Conservation (phyloP, 1,140 invertebrate genomes). For the Lucilia cuprina region DNA sequence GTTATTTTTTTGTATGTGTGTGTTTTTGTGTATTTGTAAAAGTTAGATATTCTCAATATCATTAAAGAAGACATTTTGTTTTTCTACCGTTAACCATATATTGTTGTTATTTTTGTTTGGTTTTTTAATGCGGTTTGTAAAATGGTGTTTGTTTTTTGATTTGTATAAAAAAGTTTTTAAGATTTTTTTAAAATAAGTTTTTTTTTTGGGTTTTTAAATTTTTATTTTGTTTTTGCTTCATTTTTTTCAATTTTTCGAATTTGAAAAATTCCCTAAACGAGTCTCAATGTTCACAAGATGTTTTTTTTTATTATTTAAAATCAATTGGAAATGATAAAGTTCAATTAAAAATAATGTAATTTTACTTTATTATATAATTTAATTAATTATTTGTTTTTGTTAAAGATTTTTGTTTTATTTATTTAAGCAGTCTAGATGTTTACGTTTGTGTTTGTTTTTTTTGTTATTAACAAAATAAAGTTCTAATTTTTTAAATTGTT, state of each 20-base stretch:
- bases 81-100: constrained; percentile 5
- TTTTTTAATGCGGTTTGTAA: background rate
- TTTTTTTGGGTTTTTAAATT: background rate
- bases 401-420: constrained; percentile 16
- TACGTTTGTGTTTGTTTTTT: constrained; percentile 12
- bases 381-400: background rate
- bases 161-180: constrained; percentile 19
- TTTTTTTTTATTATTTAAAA: constrained; percentile 10
- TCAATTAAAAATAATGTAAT: background rate
- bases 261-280: constrained; percentile 27
- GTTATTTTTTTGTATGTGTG: background rate
- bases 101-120: background rate
- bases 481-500: background rate
- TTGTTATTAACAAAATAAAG: constrained; percentile 6
- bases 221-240: constrained; percentile 28
- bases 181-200: constrained; percentile 12
- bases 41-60: constrained; percentile 25
- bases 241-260: constrained; percentile 29
- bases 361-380: background rate
- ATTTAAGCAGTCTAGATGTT: constrained; percentile 32
- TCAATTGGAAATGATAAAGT: background rate
- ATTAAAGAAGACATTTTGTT: constrained; percentile 25
- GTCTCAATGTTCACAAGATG: constrained; percentile 34
- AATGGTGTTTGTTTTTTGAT: constrained; percentile 12
- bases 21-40: background rate